Conservation (phyloP, 2,113 vertebrate genomes). For the Tupaia tana region DNA sequence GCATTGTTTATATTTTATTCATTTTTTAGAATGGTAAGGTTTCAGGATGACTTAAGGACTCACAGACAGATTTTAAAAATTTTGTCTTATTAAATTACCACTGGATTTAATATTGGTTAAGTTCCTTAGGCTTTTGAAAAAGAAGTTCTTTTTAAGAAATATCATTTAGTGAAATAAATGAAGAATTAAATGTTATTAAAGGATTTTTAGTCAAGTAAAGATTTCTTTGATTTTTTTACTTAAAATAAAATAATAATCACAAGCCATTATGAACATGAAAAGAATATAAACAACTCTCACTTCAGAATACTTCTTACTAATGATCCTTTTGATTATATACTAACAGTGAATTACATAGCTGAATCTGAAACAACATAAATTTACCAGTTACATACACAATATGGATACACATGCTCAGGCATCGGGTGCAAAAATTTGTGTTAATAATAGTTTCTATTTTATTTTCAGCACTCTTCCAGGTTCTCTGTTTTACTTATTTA, state of each 20-base stretch:
- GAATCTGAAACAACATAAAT: neutral
- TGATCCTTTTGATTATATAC: neutral
- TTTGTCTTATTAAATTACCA: neutral
- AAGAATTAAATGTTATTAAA: neutral
- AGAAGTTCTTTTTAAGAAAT: neutral
- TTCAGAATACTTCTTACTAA: neutral
- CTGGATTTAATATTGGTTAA: neutral
- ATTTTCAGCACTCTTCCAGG: neutral
- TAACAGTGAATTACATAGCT: neutral
- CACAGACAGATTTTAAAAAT: neutral
- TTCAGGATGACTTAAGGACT: neutral
- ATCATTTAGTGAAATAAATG: neutral
- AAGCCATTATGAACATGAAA: neutral
- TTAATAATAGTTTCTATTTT: neutral
- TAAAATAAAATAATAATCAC: neutral
- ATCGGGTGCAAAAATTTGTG: neutral
- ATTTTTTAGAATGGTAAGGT: neutral
- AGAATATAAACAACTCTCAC: neutral
- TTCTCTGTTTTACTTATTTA: neutral
- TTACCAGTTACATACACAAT: neutral
- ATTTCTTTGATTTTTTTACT: neutral
- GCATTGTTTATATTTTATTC: neutral
- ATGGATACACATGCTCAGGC: neutral
- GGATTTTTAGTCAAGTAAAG: neutral
- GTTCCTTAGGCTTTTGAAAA: neutral